These are phyloP conservation scores for Cyphomyrus plagiostoma DNA, from an alignment of 2,113 vertebrate species.

Conservation along the genomic window DNA sequence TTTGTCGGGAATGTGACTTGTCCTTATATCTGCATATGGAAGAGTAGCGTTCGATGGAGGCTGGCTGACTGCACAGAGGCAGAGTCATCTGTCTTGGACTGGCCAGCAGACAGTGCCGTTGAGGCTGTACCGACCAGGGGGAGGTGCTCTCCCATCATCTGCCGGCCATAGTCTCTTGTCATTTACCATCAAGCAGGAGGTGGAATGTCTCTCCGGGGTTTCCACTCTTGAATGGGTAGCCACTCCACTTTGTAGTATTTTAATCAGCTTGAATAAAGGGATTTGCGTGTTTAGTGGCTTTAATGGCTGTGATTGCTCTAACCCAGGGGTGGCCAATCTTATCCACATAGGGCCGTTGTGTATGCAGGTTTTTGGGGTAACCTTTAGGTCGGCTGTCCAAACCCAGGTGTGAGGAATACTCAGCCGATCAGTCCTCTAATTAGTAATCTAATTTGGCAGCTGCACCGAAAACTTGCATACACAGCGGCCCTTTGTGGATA, in stretches of 20 bases:
- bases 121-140: background rate
- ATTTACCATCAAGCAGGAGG: background rate
- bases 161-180: background rate
- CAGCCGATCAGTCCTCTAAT: too few species aligned
- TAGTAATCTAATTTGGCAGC: too few species aligned
- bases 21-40: background rate
- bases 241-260: background rate
- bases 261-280: background rate
- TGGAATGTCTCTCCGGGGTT: background rate
- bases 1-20: background rate
- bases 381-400: too few species aligned
- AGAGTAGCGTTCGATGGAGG: background rate
- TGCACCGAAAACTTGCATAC: too few species aligned
- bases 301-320: background rate
- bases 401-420: too few species aligned
- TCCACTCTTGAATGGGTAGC: background rate
- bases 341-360: too few species aligned
- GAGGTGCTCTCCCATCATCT: background rate
- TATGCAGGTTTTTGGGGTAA: too few species aligned
- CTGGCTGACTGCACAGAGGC: background rate
- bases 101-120: background rate
- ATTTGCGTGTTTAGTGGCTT: background rate
- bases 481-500: too few species aligned
- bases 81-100: background rate
- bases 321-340: too few species aligned